phyloP scores from a whole-genome alignment of 2,888 invertebrate genomes.

The Biston stratarius region DNA sequence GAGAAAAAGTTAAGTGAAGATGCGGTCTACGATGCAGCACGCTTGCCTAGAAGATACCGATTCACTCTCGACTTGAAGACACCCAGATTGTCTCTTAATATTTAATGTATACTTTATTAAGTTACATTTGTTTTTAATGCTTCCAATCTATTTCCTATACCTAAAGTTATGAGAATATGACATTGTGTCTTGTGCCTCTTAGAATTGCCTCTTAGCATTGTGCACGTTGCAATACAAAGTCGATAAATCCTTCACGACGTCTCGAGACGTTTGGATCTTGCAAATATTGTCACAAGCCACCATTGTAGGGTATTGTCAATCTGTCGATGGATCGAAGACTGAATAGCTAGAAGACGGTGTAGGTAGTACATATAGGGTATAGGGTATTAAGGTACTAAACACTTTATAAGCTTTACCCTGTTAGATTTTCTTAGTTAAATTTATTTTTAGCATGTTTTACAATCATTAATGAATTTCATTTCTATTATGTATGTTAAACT shows the following conservation, averaged over 20 bases:
- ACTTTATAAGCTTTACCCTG: too few species aligned
- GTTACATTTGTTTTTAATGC: background rate
- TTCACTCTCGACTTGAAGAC: too few species aligned
- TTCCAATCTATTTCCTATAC: conserved; percentile 6
- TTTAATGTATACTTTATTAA: background rate
- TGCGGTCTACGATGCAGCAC: too few species aligned
- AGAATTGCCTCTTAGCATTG: conserved; percentile 15
- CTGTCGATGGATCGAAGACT: conserved; percentile 45
- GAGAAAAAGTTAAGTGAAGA: too few species aligned
- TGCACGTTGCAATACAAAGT: conserved; percentile 30
- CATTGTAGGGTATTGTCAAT: conserved; percentile 46
- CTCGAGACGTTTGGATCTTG: conserved; percentile 49
- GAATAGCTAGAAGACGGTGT: background rate
- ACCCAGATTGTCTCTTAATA: too few species aligned
- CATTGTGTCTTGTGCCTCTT: conserved; percentile 7
- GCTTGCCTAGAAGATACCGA: too few species aligned
- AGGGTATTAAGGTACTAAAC: too few species aligned
- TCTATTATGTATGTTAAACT: too few species aligned
- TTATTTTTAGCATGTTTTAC: too few species aligned
- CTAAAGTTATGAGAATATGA: background rate
- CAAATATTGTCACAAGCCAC: conserved; percentile 52
- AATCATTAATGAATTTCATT: too few species aligned
- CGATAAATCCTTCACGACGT: conserved; percentile 44
- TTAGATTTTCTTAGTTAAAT: too few species aligned
- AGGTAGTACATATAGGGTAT: background rate